Percentiles rank a stretch among this genome's conserved stretches.
phyloP scores from a whole-genome alignment of 2,888 invertebrate genomes.

The Ellobium chinense region DNA sequence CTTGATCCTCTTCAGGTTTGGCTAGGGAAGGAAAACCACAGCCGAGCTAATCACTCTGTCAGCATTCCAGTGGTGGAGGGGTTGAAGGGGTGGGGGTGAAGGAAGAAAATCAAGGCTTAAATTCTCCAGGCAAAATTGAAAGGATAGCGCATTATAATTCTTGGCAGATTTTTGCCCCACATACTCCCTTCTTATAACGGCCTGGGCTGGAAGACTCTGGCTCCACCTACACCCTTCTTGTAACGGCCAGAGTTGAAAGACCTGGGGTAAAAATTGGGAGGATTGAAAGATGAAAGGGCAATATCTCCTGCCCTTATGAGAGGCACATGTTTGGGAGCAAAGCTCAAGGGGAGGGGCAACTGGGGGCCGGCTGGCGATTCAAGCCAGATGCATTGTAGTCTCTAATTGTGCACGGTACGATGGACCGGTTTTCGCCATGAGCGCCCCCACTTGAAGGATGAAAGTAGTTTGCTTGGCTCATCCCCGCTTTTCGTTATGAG shows the following conservation, averaged over 20 bases:
- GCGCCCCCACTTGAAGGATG: too few relatives aligned
- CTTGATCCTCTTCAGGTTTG: neutral
- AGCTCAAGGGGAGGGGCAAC: too few relatives aligned
- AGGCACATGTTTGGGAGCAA: neutral
- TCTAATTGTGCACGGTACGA: neutral
- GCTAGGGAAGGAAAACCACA: neutral
- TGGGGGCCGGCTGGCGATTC: neutral
- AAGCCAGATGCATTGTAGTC: neutral
- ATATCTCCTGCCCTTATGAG: neutral
- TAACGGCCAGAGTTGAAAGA: too few relatives aligned
- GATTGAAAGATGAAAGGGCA: neutral
- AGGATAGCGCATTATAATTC: neutral
- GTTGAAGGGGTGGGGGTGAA: neutral
- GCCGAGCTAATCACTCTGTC: neutral
- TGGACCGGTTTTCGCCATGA: neutral
- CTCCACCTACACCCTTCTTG: too few relatives aligned
- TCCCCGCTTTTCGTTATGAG: too few relatives aligned
- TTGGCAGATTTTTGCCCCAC: neutral
- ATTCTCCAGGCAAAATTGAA: too few relatives aligned
- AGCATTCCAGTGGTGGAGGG: neutral
- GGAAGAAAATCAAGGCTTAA: neutral
- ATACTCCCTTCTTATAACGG: neutral
- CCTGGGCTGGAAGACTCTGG: too few relatives aligned
- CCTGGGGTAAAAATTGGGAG: too few relatives aligned
- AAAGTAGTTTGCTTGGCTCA: too few relatives aligned